Percentiles rank a stretch among this genome's conserved stretches.
Conservation (phyloP, 2,797 vertebrate species). For the Coendou prehensilis region DNA sequence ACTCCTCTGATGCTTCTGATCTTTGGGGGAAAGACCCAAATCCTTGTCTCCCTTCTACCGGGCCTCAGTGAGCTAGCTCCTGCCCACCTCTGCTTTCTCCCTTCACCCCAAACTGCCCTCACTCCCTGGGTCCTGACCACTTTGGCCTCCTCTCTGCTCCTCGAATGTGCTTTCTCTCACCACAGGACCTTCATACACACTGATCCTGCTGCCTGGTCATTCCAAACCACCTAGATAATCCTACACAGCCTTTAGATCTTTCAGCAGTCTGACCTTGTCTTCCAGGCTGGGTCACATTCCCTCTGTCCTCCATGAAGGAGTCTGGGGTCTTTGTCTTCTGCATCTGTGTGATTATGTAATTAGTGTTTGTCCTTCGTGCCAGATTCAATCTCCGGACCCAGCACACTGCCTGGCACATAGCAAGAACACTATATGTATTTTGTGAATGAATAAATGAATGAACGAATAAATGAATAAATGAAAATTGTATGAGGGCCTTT, state of each 20-base stretch:
- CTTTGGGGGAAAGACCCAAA: neutral
- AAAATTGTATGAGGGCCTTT: neutral
- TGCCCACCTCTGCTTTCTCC: neutral
- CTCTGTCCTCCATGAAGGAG: neutral
- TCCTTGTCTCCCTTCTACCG: neutral
- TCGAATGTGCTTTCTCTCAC: constrained; percentile 24
- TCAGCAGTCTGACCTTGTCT: neutral
- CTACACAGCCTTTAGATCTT: neutral
- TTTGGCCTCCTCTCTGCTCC: neutral
- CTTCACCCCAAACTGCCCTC: neutral
- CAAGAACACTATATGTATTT: neutral
- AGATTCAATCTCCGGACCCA: neutral
- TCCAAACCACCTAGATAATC: neutral
- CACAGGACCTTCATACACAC: neutral
- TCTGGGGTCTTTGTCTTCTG: neutral
- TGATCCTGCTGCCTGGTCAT: neutral
- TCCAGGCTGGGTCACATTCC: neutral
- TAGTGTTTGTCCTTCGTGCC: neutral
- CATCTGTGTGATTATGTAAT: neutral
- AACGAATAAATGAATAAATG: neutral
- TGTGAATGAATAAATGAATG: neutral
- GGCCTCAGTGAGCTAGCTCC: neutral
- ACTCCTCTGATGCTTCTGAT: neutral
- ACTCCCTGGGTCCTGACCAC: neutral
- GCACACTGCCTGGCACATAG: neutral